Evolutionary conservation across 2,113 vertebrate genomes (phyloP).

Genomic region (Lamprotornis superbus): DNA sequence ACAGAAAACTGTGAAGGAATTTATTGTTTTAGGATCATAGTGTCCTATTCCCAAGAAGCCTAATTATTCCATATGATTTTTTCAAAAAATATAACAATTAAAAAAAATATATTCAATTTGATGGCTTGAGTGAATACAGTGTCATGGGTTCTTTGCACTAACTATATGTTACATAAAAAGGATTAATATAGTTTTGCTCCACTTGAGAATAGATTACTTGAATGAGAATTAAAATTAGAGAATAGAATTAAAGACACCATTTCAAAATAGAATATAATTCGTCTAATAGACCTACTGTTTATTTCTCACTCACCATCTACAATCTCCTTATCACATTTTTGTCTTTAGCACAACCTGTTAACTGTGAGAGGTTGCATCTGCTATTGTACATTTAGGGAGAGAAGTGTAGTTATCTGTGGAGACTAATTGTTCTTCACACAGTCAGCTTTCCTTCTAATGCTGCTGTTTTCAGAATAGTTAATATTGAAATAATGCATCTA

Average conservation of each 20-base stretch:
- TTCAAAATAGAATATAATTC: not conserved
- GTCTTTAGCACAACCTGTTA: not conserved
- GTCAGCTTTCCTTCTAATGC: not conserved
- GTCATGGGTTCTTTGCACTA: not conserved
- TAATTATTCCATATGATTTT: not conserved
- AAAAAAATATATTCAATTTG: not conserved
- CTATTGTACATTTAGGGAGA: not conserved
- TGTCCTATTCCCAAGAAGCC: not conserved
- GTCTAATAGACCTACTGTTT: not conserved
- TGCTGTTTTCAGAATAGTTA: not conserved
- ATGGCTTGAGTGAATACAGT: not conserved
- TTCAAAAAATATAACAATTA: not conserved
- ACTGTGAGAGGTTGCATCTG: not conserved
- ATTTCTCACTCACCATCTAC: not conserved
- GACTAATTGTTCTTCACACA: not conserved
- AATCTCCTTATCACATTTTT: not conserved
- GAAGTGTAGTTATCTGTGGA: not conserved
- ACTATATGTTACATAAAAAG: fast-evolving
- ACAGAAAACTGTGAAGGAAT: not conserved
- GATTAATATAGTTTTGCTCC: not conserved
- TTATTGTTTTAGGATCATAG: not conserved
- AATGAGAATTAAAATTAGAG: not conserved
- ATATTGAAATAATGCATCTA: not conserved
- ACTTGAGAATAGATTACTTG: not conserved
- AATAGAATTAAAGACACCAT: not conserved